These are phyloP conservation scores for Dinoponera quadriceps DNA, from an alignment of 1,140 invertebrate genomes.

Conservation along the genomic window DNA sequence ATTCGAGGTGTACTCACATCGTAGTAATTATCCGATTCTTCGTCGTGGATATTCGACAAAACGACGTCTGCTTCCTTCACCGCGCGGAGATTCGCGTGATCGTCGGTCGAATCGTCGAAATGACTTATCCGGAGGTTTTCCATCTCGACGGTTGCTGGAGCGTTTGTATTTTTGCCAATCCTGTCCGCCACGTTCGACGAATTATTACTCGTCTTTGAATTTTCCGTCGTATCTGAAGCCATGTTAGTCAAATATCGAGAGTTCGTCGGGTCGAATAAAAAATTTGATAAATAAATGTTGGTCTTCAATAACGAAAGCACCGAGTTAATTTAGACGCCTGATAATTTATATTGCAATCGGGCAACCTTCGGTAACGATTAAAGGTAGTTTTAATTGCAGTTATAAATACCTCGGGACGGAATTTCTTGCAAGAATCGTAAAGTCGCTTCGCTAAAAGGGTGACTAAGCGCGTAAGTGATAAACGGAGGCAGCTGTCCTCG, in stretches of 20 bases:
- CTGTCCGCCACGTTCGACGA: background rate
- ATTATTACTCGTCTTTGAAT: background rate
- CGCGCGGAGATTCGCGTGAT: background rate
- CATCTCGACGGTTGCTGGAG: background rate
- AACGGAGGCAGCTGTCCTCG: conserved; percentile 8
- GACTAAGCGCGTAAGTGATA: conserved; percentile 7
- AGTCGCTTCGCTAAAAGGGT: background rate
- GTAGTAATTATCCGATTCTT: conserved; percentile 19
- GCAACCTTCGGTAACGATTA: no score
- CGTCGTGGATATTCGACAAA: background rate
- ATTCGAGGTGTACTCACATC: conserved; percentile 22
- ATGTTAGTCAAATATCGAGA: no score
- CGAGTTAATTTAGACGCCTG: no score
- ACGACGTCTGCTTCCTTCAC: background rate
- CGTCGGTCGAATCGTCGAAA: background rate
- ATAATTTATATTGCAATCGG: no score
- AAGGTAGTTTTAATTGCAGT: background rate
- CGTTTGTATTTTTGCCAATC: background rate
- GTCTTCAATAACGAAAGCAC: no score
- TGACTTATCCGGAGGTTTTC: background rate
- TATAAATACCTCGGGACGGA: conserved; percentile 8
- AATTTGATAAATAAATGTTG: no score
- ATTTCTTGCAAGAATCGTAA: background rate
- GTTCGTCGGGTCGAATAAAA: no score
- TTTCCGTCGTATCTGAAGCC: conserved; percentile 8